phyloP scores from a whole-genome alignment of 2,113 vertebrate species.

The Apeltes quadracus region DNA sequence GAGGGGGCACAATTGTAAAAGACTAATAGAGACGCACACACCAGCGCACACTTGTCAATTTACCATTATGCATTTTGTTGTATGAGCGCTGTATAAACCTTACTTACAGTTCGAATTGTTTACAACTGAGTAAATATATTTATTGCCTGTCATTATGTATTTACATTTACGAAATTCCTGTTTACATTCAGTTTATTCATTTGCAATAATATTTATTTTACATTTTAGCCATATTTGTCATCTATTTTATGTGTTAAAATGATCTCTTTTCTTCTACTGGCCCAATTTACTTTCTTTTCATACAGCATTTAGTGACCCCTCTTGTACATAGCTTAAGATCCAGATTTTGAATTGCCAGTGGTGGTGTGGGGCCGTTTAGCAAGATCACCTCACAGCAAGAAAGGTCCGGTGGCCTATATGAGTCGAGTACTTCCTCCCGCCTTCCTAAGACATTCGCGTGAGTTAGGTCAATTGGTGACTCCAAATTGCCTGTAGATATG shows the following conservation, averaged over 20 bases:
- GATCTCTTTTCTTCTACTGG: neutral
- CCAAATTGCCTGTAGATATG: no score
- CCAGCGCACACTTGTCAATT: neutral
- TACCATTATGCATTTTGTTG: neutral
- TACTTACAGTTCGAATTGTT: neutral
- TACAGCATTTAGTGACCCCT: neutral
- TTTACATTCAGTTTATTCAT: neutral
- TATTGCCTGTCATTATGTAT: neutral
- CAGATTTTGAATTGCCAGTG: neutral
- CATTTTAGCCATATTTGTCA: neutral
- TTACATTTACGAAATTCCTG: neutral
- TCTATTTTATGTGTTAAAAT: neutral
- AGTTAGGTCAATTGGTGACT: no score
- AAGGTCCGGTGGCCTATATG: no score
- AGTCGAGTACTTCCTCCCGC: no score
- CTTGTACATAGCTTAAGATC: neutral
- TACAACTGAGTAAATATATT: neutral
- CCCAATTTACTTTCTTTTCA: neutral
- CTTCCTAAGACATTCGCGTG: no score
- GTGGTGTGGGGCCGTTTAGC: no score
- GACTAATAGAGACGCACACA: conserved; percentile 13
- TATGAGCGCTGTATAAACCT: neutral
- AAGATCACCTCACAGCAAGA: no score
- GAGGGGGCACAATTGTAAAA: conserved; percentile 70
- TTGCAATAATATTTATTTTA: neutral